Evolutionary conservation across 2,888 invertebrate genomes (phyloP).

Genomic region (Ptychoptera albimana): DNA sequence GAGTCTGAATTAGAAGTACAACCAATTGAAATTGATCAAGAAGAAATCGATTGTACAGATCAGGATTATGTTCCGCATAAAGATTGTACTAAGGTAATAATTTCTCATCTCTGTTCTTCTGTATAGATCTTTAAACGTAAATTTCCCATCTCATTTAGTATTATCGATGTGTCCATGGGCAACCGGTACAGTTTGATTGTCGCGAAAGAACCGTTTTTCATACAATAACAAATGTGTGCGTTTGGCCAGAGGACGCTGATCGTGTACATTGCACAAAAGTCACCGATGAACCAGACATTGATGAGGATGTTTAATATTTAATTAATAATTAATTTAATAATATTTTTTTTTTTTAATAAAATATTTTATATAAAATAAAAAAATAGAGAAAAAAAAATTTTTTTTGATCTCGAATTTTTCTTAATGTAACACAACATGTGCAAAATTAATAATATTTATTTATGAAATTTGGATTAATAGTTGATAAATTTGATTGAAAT

Average conservation of each 20-base stretch:
- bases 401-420: too few species aligned
- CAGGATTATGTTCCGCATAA: slow-evolving; percentile 39
- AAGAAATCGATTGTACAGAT: slow-evolving; percentile 32
- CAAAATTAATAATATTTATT: too few species aligned
- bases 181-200: slow-evolving; percentile 55
- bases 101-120: not conserved
- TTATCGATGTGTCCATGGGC: slow-evolving; percentile 70
- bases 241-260: slow-evolving; percentile 62
- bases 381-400: too few species aligned
- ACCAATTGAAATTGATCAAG: slow-evolving; percentile 21
- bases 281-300: slow-evolving; percentile 11
- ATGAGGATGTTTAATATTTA: too few species aligned
- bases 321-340: too few species aligned
- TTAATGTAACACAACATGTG: too few species aligned
- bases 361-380: too few species aligned
- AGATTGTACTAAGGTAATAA: slow-evolving; percentile 41
- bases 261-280: slow-evolving; percentile 31
- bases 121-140: not conserved
- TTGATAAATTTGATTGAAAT: too few species aligned
- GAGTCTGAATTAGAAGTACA: too few species aligned
- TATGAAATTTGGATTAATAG: too few species aligned
- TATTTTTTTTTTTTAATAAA: too few species aligned
- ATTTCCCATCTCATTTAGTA: slow-evolving; percentile 44
- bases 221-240: slow-evolving; percentile 50
- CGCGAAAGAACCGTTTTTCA: slow-evolving; percentile 62